Conservation (phyloP, 2,888 invertebrate genomes). For the Cyrtodaria siliqua region DNA sequence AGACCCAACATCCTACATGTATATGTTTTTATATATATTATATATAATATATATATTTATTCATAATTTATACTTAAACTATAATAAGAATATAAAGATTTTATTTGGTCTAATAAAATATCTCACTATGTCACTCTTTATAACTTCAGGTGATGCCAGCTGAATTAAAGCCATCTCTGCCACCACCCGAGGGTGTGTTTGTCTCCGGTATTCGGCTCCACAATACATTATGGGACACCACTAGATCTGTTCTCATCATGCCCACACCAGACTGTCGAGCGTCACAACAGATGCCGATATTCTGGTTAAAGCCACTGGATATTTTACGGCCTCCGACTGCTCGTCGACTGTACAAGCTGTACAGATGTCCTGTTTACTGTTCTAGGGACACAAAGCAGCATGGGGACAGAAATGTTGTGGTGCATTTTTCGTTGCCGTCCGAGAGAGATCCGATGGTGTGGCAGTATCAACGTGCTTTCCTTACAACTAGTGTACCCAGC, state of each 20-base stretch:
- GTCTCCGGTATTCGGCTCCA: conserved; percentile 76
- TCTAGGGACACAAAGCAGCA: conserved; percentile 66
- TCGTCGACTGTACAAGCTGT: conserved; percentile 55
- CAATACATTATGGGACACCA: conserved; percentile 82
- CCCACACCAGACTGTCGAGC: conserved; percentile 61
- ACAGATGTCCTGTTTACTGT: conserved; percentile 76
- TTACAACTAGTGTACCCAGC: conserved; percentile 32
- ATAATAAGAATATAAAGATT: no score
- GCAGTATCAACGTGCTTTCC: conserved; percentile 74
- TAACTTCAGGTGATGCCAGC: conserved; percentile 79
- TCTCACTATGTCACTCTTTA: no score
- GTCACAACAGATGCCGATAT: conserved; percentile 71
- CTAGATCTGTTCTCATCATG: conserved; percentile 68
- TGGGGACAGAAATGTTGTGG: conserved; percentile 68
- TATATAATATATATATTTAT: no score
- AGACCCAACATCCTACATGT: no score
- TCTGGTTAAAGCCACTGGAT: conserved; percentile 80
- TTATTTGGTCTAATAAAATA: no score
- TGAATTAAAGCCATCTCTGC: conserved; percentile 67
- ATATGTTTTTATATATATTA: no score
- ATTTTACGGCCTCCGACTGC: conserved; percentile 36
- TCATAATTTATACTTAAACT: no score
- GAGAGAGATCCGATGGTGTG: conserved; percentile 67
- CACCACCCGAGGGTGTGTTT: conserved; percentile 79
- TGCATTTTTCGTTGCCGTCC: conserved; percentile 72